Evolutionary conservation across 92 coral and sea anemone species (phyloP), one percentile per base, ranked within the genome.

Genomic region (Isaurus tuberculatus): DNA sequence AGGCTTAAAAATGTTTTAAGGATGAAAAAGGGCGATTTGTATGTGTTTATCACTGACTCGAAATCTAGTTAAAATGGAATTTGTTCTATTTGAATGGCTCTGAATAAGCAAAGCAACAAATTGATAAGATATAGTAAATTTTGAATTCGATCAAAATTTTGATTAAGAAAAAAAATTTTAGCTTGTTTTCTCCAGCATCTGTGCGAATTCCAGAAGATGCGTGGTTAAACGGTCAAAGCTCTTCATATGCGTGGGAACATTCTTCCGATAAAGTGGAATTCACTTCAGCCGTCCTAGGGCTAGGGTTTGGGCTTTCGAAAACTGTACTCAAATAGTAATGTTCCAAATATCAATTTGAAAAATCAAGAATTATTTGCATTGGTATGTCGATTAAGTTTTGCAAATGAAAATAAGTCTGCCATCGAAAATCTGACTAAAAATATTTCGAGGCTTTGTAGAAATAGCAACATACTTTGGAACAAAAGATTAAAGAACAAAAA

Each of bases 171-270:
- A 23, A 72, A 23, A 42, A 13, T 8, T 46, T 22, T 11, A 46
- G 26, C 13, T 55, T 6, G 36, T 27, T 44, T 46, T 8, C 14
- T 72, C 34, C 44, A 11, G 77, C 44, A n/a, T 44, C 14, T 4
- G 3, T 2, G 30, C 46, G 44, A 72, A 72, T 72, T 72, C 78
- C 34, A 72, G 78, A 46, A 72, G 13, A 2, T 72, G 25, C 78
- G 60, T 15, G 8, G 32, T 48, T 20, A 19, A 25, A 32, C 17
- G 26, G 68, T 22, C 51, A 33, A 46, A n/a, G 28, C 74, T 34
- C 8, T 42, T 19, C 3, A 23, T 32, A 4, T 72, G 78, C 60
- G 78, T 48, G 78, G 78, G 78, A 34, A 43, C 23, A 42, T 28
- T 33, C 27, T 72, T 42, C 60, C 78, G 13, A 72, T 26, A 43